phyloP scores from a whole-genome alignment of 2,797 vertebrate species.

The Myoxocephalus aenaeus region DNA sequence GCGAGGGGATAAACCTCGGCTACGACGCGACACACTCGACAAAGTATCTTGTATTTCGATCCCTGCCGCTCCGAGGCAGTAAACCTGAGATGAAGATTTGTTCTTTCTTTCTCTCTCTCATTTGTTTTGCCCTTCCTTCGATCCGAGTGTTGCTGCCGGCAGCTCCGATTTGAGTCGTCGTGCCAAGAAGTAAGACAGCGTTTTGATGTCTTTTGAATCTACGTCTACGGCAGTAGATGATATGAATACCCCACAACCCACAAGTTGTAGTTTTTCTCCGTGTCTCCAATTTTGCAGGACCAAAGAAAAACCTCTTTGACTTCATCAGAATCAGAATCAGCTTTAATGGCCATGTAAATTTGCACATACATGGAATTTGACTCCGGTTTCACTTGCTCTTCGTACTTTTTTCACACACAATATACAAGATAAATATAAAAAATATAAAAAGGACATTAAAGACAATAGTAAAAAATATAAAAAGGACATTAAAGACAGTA shows the following conservation, averaged over 20 bases:
- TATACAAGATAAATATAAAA: too few relatives aligned
- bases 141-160: constrained; percentile 30
- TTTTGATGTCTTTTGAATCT: constrained; percentile 54
- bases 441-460: too few relatives aligned
- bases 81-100: constrained; percentile 57
- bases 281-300: not conserved
- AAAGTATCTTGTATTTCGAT: constrained; percentile 63
- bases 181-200: constrained; percentile 49
- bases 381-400: too few relatives aligned
- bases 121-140: constrained; percentile 26
- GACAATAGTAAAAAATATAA: too few relatives aligned
- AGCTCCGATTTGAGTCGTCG: constrained; percentile 30
- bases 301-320: not conserved
- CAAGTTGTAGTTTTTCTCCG: not conserved
- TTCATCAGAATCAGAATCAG: too few relatives aligned
- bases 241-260: constrained; percentile 36
- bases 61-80: constrained; percentile 60
- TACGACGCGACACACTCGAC: constrained; percentile 43
- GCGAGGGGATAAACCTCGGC: constrained; percentile 50
- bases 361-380: too few relatives aligned
- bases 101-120: constrained; percentile 19
- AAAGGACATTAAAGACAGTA: too few relatives aligned
- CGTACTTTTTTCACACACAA: too few relatives aligned
- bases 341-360: too few relatives aligned
- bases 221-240: constrained; percentile 32